phyloP scores from a whole-genome alignment of 2,113 vertebrate genomes.

The Macquaria australasica region DNA sequence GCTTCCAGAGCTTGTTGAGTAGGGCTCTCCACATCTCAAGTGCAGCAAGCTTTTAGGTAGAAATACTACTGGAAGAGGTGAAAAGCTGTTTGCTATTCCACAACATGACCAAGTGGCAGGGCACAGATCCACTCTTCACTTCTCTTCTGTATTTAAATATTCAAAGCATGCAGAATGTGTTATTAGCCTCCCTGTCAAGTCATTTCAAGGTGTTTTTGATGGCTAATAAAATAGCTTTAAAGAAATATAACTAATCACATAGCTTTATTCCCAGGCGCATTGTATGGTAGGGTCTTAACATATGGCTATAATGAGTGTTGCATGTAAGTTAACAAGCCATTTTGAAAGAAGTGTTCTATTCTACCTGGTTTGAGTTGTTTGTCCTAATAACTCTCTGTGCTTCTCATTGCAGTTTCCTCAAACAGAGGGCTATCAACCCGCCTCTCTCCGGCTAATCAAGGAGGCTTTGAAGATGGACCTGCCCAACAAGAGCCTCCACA shows the following conservation, averaged over 20 bases:
- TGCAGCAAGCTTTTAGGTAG: slow-evolving; percentile 48
- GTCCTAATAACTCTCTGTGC: slow-evolving; percentile 5
- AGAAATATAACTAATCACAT: not conserved
- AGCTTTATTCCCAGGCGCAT: not conserved
- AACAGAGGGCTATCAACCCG: slow-evolving; percentile 81
- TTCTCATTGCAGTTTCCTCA: slow-evolving; percentile 67
- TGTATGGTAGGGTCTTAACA: not conserved
- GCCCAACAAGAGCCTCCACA: slow-evolving; percentile 68
- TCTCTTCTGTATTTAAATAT: slow-evolving; percentile 45
- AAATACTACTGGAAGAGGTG: slow-evolving; percentile 35
- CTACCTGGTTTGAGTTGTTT: not conserved
- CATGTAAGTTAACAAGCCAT: not conserved
- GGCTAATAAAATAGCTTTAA: not conserved
- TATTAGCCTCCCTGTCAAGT: not conserved
- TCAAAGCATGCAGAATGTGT: slow-evolving; percentile 43
- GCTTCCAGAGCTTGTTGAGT: slow-evolving; percentile 38
- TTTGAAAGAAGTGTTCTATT: not conserved
- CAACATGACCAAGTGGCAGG: slow-evolving; percentile 29
- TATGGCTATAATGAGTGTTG: not conserved
- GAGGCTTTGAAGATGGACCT: slow-evolving; percentile 84
- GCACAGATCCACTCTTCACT: slow-evolving; percentile 35
- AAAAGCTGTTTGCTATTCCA: slow-evolving; percentile 48
- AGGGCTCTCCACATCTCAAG: slow-evolving; percentile 53
- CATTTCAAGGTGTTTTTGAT: slow-evolving; percentile 6
- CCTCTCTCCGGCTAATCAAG: slow-evolving; percentile 84